Evolutionary conservation across 2,797 vertebrate species (phyloP).

Genomic region (Orestias chungarensis): DNA sequence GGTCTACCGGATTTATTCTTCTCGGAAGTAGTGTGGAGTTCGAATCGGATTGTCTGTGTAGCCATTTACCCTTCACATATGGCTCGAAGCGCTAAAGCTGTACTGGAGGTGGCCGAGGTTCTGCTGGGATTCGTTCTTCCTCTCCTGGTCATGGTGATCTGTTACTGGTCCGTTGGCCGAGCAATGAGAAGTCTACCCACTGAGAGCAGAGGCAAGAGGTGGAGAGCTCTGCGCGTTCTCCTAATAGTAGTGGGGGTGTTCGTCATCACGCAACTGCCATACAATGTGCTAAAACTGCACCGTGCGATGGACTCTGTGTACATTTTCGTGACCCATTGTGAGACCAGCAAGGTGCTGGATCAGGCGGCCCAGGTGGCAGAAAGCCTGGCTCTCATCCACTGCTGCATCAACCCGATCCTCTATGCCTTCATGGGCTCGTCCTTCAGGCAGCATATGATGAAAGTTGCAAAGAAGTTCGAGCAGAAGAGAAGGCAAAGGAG

Average conservation of each 20-base stretch:
- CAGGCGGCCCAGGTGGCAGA: constrained; percentile 84
- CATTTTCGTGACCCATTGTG: constrained; percentile 83
- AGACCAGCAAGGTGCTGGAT: constrained; percentile 85
- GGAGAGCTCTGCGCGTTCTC: constrained; percentile 83
- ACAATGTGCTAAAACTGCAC: constrained; percentile 88
- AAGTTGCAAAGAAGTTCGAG: constrained; percentile 81
- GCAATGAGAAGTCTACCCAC: constrained; percentile 76
- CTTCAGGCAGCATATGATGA: constrained; percentile 85
- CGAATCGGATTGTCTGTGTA: constrained; percentile 76
- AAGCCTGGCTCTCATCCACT: constrained; percentile 87
- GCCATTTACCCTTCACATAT: constrained; percentile 78
- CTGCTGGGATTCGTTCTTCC: constrained; percentile 87
- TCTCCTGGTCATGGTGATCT: constrained; percentile 86
- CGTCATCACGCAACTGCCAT: constrained; percentile 90
- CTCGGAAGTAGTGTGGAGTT: constrained; percentile 76
- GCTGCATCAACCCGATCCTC: constrained; percentile 92
- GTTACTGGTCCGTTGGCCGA: constrained; percentile 81
- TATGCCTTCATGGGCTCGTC: constrained; percentile 88
- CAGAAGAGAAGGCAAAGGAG: constrained; percentile 49
- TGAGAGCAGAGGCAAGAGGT: constrained; percentile 76
- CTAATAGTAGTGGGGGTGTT: constrained; percentile 86
- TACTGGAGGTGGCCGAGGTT: constrained; percentile 86
- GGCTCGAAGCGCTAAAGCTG: constrained; percentile 77
- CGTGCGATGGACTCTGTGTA: constrained; percentile 85
- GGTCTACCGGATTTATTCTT: constrained; percentile 87